Conservation (phyloP, 2,797 vertebrate genomes). For the Pseudocheirus occidentalis region DNA sequence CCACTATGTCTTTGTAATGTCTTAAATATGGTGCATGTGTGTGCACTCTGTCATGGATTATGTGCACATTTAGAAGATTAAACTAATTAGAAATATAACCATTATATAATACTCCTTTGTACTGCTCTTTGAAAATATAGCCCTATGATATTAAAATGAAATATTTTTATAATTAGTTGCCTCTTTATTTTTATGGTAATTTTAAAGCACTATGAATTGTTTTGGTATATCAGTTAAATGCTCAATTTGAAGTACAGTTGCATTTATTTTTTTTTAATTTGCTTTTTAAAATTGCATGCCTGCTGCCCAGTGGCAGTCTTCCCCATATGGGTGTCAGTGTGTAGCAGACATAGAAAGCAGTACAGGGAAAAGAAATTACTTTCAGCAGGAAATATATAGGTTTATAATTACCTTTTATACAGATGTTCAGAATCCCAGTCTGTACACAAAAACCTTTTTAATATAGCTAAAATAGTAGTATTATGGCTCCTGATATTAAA, state of each 20-base stretch:
- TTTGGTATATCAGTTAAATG: background rate
- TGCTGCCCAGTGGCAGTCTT: background rate
- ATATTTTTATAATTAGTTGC: conserved; percentile 33
- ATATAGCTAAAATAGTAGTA: background rate
- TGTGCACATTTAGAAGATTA: conserved; percentile 15
- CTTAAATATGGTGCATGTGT: background rate
- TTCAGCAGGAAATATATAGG: background rate
- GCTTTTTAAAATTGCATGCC: conserved; percentile 27
- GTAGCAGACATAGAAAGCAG: background rate
- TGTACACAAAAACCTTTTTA: background rate
- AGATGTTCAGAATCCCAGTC: background rate
- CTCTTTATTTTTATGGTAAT: conserved; percentile 36
- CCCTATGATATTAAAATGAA: conserved; percentile 46
- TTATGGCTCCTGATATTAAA: background rate
- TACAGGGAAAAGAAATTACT: background rate
- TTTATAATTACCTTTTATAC: background rate
- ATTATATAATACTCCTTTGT: conserved; percentile 7
- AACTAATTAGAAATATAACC: background rate
- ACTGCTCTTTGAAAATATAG: conserved; percentile 37
- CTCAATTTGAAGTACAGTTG: conserved; percentile 15
- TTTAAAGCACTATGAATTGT: background rate
- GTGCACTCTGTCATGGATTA: conserved; percentile 28
- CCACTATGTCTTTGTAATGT: background rate
- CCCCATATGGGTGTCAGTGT: background rate
- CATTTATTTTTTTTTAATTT: conserved; percentile 9